Conservation (phyloP, 2,797 vertebrate species). For the Mareca penelope region DNA sequence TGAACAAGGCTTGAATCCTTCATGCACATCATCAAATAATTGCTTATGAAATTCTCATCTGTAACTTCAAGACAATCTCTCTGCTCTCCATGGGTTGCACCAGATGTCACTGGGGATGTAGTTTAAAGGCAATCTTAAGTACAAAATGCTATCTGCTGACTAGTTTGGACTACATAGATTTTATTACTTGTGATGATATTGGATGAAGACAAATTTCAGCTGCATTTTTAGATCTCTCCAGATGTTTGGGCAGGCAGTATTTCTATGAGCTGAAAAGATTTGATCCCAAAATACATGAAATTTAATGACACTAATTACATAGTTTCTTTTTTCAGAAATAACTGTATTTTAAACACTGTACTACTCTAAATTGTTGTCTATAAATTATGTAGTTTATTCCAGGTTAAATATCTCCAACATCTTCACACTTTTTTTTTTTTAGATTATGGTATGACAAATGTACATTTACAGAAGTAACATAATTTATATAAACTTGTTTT, state of each 20-base stretch:
- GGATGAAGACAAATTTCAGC: not conserved
- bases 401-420: not conserved
- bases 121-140: not conserved
- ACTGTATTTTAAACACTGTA: not conserved
- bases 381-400: not conserved
- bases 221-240: not conserved
- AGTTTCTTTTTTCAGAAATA: not conserved
- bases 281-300: not conserved
- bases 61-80: not conserved
- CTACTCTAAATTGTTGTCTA: not conserved
- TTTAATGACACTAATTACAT: not conserved
- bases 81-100: not conserved
- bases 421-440: not conserved
- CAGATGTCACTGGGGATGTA: not conserved
- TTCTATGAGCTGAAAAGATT: not conserved
- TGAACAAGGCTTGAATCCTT: not conserved
- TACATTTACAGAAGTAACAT: not conserved
- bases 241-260: not conserved
- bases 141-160: not conserved
- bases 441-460: not conserved
- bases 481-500: not conserved
- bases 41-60: not conserved
- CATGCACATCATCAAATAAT: not conserved
- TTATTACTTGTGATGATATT: not conserved
- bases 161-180: not conserved